These are phyloP conservation scores for Menidia beryllina DNA, from an alignment of 2,113 vertebrate genomes.

Conservation along the genomic window DNA sequence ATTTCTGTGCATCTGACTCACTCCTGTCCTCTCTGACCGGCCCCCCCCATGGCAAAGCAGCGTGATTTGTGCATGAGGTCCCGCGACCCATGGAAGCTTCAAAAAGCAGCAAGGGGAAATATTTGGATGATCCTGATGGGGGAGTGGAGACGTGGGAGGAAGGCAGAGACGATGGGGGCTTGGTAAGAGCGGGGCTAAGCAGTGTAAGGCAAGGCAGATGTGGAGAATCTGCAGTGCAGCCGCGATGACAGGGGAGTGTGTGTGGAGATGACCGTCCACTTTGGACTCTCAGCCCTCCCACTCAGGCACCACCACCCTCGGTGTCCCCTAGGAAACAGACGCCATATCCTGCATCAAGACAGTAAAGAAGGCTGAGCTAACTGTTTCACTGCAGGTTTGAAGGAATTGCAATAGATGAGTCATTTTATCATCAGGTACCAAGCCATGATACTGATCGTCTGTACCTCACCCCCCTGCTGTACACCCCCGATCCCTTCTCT, in stretches of 20 bases:
- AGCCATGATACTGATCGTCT: conserved; percentile 65
- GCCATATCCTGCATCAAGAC: conserved; percentile 24
- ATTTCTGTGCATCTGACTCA: conserved; percentile 85
- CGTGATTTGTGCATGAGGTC: conserved; percentile 96
- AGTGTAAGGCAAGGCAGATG: conserved; percentile 92
- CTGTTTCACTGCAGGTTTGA: conserved; percentile 20
- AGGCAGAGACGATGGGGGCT: conserved; percentile 65
- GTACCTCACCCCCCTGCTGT: conserved; percentile 45
- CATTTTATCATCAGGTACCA: conserved; percentile 61
- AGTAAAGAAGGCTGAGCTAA: conserved; percentile 30
- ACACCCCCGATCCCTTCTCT: conserved; percentile 42
- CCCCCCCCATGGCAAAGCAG: conserved; percentile 83
- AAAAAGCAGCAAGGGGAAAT: conserved; percentile 89
- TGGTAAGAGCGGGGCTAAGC: conserved; percentile 66
- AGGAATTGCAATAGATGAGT: conserved; percentile 27
- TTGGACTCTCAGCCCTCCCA: conserved; percentile 35
- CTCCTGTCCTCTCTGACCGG: conserved; percentile 76
- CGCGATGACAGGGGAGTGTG: conserved; percentile 68
- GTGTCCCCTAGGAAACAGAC: conserved; percentile 34
- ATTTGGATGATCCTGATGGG: conserved; percentile 86
- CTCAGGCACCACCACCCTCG: conserved; percentile 15
- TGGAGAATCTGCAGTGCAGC: conserved; percentile 85
- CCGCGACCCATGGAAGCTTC: conserved; percentile 92
- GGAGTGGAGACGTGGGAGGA: conserved; percentile 79
- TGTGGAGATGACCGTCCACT: conserved; percentile 35